Conservation (phyloP, 2,888 invertebrate species). For the Euclidia mi region DNA sequence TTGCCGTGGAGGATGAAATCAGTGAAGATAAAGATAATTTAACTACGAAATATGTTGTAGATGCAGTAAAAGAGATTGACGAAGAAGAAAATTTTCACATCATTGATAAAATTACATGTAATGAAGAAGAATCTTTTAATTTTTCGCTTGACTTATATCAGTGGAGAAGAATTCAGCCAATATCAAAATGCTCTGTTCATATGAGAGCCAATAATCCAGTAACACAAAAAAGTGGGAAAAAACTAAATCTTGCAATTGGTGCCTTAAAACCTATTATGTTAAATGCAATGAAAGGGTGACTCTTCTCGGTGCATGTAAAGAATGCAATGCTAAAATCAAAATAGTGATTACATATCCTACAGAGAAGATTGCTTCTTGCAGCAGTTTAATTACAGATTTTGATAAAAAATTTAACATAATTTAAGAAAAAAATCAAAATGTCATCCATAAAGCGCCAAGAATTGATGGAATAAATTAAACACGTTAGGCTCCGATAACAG, state of each 20-base stretch:
- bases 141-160: constrained; percentile 3
- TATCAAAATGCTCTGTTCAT: background rate
- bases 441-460: constrained; percentile 18
- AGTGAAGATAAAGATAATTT: constrained; percentile 3
- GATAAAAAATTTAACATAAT: constrained; percentile 14
- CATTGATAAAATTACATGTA: background rate
- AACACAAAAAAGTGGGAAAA: too few species aligned
- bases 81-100: background rate
- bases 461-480: constrained; percentile 17
- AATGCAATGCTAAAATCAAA: too few species aligned
- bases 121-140: background rate
- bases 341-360: constrained; percentile 14
- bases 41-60: background rate
- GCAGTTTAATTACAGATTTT: constrained; percentile 15
- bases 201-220: too few species aligned
- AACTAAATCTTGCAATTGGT: too few species aligned
- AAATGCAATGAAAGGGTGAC: too few species aligned
- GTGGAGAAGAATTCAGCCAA: background rate
- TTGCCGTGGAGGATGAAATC: background rate
- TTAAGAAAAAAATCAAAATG: constrained; percentile 8
- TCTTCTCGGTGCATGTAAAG: too few species aligned
- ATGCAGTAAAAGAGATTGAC: background rate
- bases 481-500: too few species aligned
- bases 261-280: too few species aligned
- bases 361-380: constrained; percentile 15